phyloP scores from a whole-genome alignment of 1,140 invertebrate genomes.

The Gyrodactylus salaris region DNA sequence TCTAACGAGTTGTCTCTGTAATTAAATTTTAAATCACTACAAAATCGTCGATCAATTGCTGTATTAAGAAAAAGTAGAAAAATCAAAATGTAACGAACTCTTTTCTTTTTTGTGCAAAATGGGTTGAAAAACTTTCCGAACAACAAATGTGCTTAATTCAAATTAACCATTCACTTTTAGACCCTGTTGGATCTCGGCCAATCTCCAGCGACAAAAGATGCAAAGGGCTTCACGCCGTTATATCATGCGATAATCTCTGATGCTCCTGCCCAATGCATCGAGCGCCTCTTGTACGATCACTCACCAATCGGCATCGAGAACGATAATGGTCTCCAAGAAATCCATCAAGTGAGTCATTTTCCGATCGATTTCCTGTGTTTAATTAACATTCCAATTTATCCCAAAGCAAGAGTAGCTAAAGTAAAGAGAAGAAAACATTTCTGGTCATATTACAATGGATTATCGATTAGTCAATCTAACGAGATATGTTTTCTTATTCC shows the following conservation, averaged over 20 bases:
- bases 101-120: neutral
- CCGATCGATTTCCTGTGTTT: no score
- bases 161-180: no score
- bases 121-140: neutral
- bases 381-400: no score
- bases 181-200: slow-evolving; percentile 63
- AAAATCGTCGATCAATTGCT: slow-evolving; percentile 35
- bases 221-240: slow-evolving; percentile 56
- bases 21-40: neutral
- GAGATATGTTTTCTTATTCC: no score
- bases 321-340: slow-evolving; percentile 84
- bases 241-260: slow-evolving; percentile 61
- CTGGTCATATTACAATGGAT: no score
- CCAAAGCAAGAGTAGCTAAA: no score
- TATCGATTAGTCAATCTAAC: no score
- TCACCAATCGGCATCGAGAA: slow-evolving; percentile 66
- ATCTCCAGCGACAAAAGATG: slow-evolving; percentile 78
- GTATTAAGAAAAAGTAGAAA: no score
- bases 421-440: no score
- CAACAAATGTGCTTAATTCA: no score
- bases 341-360: slow-evolving; percentile 46
- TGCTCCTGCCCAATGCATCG: slow-evolving; percentile 40
- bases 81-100: no score
- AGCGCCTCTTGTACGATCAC: slow-evolving; percentile 66
- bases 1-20: no score